phyloP scores from a whole-genome alignment of 30 jellyfish, hydroid and myxozoan genomes.

The Haliclystus octoradiatus region DNA sequence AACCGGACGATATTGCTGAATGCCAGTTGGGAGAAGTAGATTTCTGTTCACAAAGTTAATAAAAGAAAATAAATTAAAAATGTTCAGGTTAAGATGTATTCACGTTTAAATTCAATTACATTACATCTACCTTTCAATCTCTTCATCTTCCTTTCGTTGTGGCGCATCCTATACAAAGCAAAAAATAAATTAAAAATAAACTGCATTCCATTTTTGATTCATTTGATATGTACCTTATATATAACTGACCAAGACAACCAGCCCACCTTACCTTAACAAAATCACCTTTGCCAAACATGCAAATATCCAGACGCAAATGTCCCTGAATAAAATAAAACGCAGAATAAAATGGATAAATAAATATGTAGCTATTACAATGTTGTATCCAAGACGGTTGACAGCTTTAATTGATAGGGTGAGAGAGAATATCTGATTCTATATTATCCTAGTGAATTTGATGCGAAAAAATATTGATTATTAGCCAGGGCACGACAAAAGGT shows the following conservation, averaged over 20 bases:
- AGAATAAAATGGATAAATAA: not conserved
- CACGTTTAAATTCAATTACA: not conserved
- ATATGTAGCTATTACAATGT: no score
- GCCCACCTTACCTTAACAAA: constrained; percentile 62
- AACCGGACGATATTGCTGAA: constrained; percentile 84
- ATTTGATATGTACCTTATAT: no score
- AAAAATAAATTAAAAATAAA: not conserved
- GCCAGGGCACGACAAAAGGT: no score
- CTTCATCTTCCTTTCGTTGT: constrained; percentile 80
- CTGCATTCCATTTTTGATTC: no score
- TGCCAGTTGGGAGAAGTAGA: constrained; percentile 68
- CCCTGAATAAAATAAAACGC: constrained; percentile 42
- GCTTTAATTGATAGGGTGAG: no score
- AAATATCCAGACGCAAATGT: constrained; percentile 65
- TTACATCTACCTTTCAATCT: constrained; percentile 60
- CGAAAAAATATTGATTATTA: no score
- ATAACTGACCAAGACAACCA: no score
- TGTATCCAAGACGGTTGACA: no score
- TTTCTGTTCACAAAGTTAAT: constrained; percentile 37
- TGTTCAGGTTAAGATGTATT: not conserved
- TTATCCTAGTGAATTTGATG: no score
- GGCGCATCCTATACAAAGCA: constrained; percentile 75
- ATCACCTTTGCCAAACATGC: constrained; percentile 95
- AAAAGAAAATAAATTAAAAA: no score
- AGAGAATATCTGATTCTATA: no score